Conservation (phyloP, 2,797 vertebrate species). For the Pipistrellus pygmaeus region DNA sequence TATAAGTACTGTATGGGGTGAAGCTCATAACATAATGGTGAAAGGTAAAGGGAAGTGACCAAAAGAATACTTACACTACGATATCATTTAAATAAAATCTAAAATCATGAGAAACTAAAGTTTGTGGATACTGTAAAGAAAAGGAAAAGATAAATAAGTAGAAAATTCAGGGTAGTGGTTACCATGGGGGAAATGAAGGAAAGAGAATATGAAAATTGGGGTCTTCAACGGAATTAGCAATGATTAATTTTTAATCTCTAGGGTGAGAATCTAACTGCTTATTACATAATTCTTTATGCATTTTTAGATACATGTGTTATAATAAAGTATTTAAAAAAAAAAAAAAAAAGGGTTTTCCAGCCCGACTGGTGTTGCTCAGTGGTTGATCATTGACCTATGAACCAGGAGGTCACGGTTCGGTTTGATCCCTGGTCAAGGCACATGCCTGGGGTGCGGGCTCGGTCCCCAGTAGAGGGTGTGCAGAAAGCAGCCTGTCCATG, state of each 20-base stretch:
- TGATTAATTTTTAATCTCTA: neutral
- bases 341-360: neutral
- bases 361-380: no score
- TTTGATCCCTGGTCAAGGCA: no score
- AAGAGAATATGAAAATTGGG: neutral
- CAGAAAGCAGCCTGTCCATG: no score
- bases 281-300: neutral
- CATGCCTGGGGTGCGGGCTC: no score
- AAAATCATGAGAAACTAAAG: neutral
- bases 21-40: neutral
- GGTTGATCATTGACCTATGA: no score
- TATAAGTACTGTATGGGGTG: neutral
- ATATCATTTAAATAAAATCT: constrained; percentile 47
- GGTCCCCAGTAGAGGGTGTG: no score
- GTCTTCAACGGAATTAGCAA: neutral
- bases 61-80: neutral
- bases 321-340: neutral
- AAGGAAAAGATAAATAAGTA: constrained; percentile 1
- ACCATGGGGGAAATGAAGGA: neutral
- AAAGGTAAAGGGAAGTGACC: neutral
- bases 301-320: constrained; percentile 15
- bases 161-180: neutral
- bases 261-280: neutral
- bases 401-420: no score
- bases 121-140: neutral